Percentiles rank a stretch among this genome's conserved stretches.
Evolutionary conservation across 2,113 vertebrate genomes (phyloP).

Genomic region (Perca fluviatilis): DNA sequence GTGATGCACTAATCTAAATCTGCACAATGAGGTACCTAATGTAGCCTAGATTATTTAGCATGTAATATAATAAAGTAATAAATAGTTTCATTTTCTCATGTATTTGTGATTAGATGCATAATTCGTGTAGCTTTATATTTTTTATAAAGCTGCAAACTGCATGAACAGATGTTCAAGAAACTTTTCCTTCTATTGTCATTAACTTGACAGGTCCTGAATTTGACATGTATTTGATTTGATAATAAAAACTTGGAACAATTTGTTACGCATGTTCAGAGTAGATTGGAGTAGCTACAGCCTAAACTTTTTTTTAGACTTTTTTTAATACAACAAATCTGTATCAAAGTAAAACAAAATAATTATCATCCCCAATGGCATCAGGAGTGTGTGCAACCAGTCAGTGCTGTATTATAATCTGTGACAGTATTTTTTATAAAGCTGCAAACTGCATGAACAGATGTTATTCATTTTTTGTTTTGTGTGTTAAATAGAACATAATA

Average conservation of each 20-base stretch:
- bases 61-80: neutral
- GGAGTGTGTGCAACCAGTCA: neutral
- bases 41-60: neutral
- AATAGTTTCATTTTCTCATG: neutral
- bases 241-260: neutral
- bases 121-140: neutral
- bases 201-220: neutral
- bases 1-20: neutral
- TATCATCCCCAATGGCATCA: neutral
- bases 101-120: neutral
- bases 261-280: neutral
- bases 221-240: neutral
- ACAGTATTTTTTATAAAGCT: neutral
- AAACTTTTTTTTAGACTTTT: neutral
- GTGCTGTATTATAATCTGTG: neutral
- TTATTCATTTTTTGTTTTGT: neutral
- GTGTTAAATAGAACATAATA: neutral
- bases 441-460: neutral
- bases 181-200: neutral
- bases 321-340: neutral
- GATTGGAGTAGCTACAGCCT: neutral
- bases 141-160: neutral
- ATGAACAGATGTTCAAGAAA: neutral
- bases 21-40: neutral
- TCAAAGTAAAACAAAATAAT: slow-evolving; percentile 1